These are phyloP conservation scores for Channallabes apus DNA, from an alignment of 2,797 vertebrate genomes.

Conservation along the genomic window DNA sequence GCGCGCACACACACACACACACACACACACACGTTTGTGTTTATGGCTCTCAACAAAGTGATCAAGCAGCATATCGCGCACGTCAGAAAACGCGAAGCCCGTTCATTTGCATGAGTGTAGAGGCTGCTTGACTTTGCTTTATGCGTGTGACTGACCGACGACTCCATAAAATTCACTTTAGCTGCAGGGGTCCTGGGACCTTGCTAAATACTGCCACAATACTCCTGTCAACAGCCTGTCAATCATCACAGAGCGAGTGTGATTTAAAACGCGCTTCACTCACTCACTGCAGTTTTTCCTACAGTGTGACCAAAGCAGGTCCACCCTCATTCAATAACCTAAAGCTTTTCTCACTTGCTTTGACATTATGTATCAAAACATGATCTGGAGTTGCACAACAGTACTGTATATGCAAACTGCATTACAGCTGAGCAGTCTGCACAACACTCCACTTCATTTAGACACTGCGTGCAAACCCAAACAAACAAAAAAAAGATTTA, in stretches of 20 bases:
- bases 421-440: neutral
- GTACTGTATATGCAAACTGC: neutral
- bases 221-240: slow-evolving; percentile 80
- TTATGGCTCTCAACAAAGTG: slow-evolving; percentile 72
- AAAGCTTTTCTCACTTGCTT: slow-evolving; percentile 36
- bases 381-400: slow-evolving; percentile 11
- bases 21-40: slow-evolving; percentile 53
- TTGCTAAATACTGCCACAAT: slow-evolving; percentile 79
- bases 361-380: slow-evolving; percentile 42
- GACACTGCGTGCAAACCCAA: neutral
- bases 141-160: slow-evolving; percentile 74
- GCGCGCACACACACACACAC: neutral
- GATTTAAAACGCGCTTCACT: slow-evolving; percentile 68
- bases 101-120: slow-evolving; percentile 78
- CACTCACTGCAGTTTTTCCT: slow-evolving; percentile 32
- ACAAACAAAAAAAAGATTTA: neutral
- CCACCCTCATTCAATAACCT: slow-evolving; percentile 30
- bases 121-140: slow-evolving; percentile 74
- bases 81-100: slow-evolving; percentile 72
- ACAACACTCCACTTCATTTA: neutral
- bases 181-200: slow-evolving; percentile 76
- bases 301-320: slow-evolving; percentile 25
- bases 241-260: slow-evolving; percentile 75
- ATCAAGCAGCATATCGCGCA: slow-evolving; percentile 76
- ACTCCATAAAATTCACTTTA: slow-evolving; percentile 82